Base-by-base conservation (phyloP, 2,888 invertebrate genomes). In the Dynastes tityus region DNA sequence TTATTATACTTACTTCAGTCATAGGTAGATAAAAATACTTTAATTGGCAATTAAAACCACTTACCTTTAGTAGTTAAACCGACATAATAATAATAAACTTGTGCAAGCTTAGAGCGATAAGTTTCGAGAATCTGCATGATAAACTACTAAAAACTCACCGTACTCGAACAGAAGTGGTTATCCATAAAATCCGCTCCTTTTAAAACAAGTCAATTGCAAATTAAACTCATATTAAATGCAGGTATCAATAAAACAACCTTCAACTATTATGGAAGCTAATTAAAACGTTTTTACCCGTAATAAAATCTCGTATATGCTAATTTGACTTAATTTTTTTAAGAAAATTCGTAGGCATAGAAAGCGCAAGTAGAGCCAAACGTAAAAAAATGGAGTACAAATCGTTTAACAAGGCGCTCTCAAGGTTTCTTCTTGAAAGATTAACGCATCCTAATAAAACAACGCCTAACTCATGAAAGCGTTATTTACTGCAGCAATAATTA, bases 191-290 rank as follows among this genome's bases (percentile, higher is more conserved):
- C 37, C 37, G 53, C 37, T 55, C 32, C 27, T 37, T 32, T 55
- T 71, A 16, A 29, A 71, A 71, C 70, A 70, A 37, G 32, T 37
- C 55, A 71, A 55, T 71, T 70, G 53, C 53, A 71, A 55, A 71
- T 71, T 22, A 71, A 37, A 37, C 27, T 53, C 32, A 49, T 55
- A 16, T 37, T 71, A 71, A 71, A 55, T 71, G 32, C 45, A 55
- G 16, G 32, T 40, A 65, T 40, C 16, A n/a, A 37, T 70, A 70
- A n/a, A 55, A 55, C 49, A 71, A 55, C 71, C 71, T 53, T 71
- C 32, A 71, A 16, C 55, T 71, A 71, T 71, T 71, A 55, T 32
- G 32, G 32, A 71, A 53, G 16, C 29, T 29, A 65, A 65, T 40
- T 32, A 55, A 32, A 32, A 49, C 76, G 64, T 65, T 76, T 65